A percentile compares a stretch with the other conserved stretches of the same genome.
These are phyloP conservation scores for Drosophila nikananu DNA, from an alignment of 1,140 invertebrate genomes.

Conservation along the genomic window DNA sequence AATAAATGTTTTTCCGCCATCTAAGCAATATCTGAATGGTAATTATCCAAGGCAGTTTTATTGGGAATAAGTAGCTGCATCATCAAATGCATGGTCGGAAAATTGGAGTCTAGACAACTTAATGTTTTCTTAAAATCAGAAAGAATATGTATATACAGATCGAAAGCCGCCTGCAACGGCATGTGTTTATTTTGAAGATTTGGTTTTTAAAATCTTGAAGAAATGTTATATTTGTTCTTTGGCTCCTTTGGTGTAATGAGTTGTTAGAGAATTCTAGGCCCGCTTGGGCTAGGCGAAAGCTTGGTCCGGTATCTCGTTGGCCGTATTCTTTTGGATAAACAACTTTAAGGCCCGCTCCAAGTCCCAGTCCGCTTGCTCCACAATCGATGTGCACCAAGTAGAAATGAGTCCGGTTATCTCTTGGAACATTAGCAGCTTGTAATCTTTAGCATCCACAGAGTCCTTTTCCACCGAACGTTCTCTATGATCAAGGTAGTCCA, in stretches of 20 bases:
- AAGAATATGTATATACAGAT: not conserved
- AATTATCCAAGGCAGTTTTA: conserved; percentile 4
- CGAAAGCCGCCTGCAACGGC: too few species aligned
- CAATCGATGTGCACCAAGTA: conserved; percentile 72
- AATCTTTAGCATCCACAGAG: conserved; percentile 50
- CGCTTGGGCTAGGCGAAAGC: conserved; percentile 39
- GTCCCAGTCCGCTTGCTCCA: conserved; percentile 70
- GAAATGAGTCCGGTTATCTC: conserved; percentile 66
- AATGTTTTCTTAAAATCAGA: not conserved
- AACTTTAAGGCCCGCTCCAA: conserved; percentile 48
- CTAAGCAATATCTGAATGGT: conserved; percentile 28
- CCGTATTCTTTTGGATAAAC: conserved; percentile 41
- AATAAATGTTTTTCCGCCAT: conserved; percentile 60
- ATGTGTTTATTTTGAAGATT: not conserved
- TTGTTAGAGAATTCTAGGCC: not conserved
- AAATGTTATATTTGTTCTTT: not conserved
- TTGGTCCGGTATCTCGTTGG: conserved; percentile 43
- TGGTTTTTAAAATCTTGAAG: not conserved
- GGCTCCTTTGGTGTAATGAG: not conserved
- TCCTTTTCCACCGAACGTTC: conserved; percentile 32
- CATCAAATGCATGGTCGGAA: not conserved
- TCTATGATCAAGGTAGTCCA: conserved; percentile 2
- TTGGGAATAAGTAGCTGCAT: conserved; percentile 3
- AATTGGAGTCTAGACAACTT: not conserved
- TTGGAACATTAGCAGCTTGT: conserved; percentile 69